Evolutionary conservation across 1,140 invertebrate species (phyloP), one percentile per base, ranked within the genome.

Genomic region (Drosophila takahashii): DNA sequence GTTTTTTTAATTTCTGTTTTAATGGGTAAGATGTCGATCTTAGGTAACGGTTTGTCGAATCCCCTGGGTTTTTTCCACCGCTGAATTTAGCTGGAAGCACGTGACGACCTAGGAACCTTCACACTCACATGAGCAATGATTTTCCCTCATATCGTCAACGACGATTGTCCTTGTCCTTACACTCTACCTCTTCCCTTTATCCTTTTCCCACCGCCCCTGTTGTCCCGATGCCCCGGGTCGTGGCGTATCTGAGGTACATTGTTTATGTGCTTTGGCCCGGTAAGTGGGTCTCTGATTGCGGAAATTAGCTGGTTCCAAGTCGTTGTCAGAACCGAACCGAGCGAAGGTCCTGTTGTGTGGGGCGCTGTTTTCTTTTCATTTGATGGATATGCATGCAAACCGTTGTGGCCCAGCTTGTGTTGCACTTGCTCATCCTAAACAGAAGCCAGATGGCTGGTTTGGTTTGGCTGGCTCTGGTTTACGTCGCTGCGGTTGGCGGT

Each of bases 221-320:
- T 9, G n/a, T 16, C n/a, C 27, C 18, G 18, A 5, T 45, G 16
- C 18, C 18, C 26, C 39, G 54, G 32, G 42, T 45, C 42, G 26
- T 48, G 32, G 52, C 51, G 41, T 39, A 54, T 67, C 50, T 47
- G 27, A 70, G 78, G 48, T 58, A 62, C 66, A 69, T 86, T 87
- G 84, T 89, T 83, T 87, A 77, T 89, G 81, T 56, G 79, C 62
- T 61, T 65, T 89, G 84, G 79, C 58, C 72, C 62, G 64, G 83
- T 69, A 83, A 87, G 84, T 89, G 84, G 77, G 79, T 87, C 81
- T 89, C 79, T 79, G 83, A 89, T 89, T 87, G 79, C 79, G 83
- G 83, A 86, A 86, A 86, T 86, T 86, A 86, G 83, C 75, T 83
- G 61, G 75, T 66, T 67, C 62, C 65, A 57, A 81, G 78, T 70